These are phyloP conservation scores for Polydrusus tereticollis DNA, from an alignment of 2,888 invertebrate genomes.

Conservation along the genomic window DNA sequence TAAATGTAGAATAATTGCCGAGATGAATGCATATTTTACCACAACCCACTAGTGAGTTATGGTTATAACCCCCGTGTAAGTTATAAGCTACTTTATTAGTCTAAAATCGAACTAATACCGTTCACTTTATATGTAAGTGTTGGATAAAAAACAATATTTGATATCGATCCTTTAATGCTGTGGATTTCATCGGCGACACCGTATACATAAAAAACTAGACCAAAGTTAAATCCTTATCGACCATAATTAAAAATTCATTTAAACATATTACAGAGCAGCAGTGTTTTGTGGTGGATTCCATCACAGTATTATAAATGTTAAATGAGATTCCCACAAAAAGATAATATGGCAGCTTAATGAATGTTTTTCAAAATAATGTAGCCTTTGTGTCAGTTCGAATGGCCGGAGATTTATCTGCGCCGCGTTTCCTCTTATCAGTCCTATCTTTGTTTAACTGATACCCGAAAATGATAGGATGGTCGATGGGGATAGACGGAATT, in stretches of 20 bases:
- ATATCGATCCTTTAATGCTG: too few species aligned
- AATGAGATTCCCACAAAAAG: constrained; percentile 49
- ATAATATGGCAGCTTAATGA: constrained; percentile 46
- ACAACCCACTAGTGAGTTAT: too few species aligned
- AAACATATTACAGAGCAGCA: constrained; percentile 25
- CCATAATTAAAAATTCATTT: constrained; percentile 37
- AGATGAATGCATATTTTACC: too few species aligned
- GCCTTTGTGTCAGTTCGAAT: constrained; percentile 47
- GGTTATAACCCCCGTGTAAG: too few species aligned
- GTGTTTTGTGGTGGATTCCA: constrained; percentile 40
- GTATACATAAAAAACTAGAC: too few species aligned
- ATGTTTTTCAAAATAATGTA: constrained; percentile 49
- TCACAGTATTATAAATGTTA: constrained; percentile 46
- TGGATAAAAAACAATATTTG: too few species aligned
- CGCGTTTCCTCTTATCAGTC: constrained; percentile 40
- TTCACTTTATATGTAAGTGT: too few species aligned
- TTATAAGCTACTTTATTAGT: too few species aligned
- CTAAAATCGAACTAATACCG: too few species aligned
- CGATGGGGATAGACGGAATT: constrained; percentile 5
- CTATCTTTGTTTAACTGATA: constrained; percentile 46
- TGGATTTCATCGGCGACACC: too few species aligned
- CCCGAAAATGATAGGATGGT: constrained; percentile 37
- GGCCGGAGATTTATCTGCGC: constrained; percentile 46
- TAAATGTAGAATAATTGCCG: too few species aligned
- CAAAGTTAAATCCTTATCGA: constrained; percentile 2